These are phyloP conservation scores for Psilopsiagon aurifrons DNA, from an alignment of 2,113 vertebrate genomes.

Conservation along the genomic window DNA sequence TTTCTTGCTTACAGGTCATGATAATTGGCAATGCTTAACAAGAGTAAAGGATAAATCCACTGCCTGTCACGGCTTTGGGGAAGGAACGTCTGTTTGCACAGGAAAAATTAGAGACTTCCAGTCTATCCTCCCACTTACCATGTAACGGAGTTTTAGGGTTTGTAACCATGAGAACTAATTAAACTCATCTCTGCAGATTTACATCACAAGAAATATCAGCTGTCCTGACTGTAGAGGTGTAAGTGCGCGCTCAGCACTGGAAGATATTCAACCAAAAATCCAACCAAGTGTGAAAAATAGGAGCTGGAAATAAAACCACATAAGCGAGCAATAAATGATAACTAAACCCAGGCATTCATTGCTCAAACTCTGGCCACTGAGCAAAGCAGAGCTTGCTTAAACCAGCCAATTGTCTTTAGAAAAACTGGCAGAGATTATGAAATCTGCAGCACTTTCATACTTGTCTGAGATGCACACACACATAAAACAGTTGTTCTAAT, in stretches of 20 bases:
- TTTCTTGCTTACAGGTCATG: background rate
- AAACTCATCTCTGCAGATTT: background rate
- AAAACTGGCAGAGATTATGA: background rate
- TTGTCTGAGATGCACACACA: background rate
- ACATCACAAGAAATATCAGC: background rate
- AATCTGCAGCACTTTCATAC: background rate
- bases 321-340: background rate
- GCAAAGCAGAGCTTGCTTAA: background rate
- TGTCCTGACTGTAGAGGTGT: background rate
- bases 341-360: background rate
- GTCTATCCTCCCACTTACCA: background rate
- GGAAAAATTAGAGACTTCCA: constrained; percentile 33
- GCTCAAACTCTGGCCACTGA: background rate
- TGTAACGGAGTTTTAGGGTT: constrained; percentile 2
- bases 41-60: background rate
- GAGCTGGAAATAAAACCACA: background rate
- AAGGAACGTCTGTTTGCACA: background rate
- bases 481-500: background rate
- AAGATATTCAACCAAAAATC: constrained; percentile 8
- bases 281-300: constrained; percentile 9
- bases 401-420: background rate
- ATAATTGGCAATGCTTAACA: background rate
- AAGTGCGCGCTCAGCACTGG: background rate
- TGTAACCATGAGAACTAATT: constrained; percentile 37
- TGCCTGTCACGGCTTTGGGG: background rate